These are phyloP conservation scores for Eulacestoma nigropectus DNA, from an alignment of 2,113 vertebrate species.

Conservation along the genomic window DNA sequence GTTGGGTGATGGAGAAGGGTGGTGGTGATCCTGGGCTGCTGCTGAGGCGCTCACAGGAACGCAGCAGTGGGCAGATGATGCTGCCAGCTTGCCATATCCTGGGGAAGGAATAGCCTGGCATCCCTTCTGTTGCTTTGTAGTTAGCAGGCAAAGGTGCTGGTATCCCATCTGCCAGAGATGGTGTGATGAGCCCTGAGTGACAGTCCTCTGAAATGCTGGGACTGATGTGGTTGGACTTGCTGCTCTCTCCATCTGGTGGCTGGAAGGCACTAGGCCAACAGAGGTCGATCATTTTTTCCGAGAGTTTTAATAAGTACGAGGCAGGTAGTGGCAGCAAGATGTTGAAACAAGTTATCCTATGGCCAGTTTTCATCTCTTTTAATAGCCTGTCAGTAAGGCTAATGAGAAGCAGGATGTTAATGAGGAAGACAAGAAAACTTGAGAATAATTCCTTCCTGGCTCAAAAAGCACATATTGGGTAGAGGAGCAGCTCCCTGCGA, in stretches of 20 bases:
- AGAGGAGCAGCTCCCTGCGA: background rate
- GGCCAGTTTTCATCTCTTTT: background rate
- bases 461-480: background rate
- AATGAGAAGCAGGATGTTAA: background rate
- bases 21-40: background rate
- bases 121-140: conserved; percentile 22
- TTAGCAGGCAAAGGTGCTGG: conserved; percentile 35
- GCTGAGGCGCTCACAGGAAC: background rate
- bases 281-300: background rate
- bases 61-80: background rate
- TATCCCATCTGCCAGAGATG: background rate
- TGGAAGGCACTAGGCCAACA: background rate
- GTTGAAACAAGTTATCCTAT: background rate
- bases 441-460: background rate
- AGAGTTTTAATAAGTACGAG: background rate
- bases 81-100: background rate
- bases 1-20: background rate
- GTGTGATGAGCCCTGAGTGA: background rate
- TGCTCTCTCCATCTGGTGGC: conserved; percentile 16
- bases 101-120: background rate
- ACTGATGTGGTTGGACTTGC: background rate
- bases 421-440: background rate
- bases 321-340: background rate
- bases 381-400: background rate
- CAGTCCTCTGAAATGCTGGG: background rate